These are phyloP conservation scores for Acanthochromis polyacanthus DNA, from an alignment of 2,113 vertebrate genomes.

Conservation along the genomic window DNA sequence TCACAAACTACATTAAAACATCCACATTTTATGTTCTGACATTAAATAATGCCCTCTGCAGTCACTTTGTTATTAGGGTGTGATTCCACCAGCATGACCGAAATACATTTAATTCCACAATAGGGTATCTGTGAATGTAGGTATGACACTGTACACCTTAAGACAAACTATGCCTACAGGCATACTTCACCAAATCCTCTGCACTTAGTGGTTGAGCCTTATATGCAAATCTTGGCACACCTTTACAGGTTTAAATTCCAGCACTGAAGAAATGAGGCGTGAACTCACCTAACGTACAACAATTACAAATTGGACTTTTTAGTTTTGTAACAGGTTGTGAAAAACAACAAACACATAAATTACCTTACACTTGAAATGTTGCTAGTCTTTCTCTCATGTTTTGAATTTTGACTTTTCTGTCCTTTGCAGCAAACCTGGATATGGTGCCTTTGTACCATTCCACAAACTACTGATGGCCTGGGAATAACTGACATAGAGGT, in stretches of 20 bases:
- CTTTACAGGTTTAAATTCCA: not conserved
- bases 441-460: slow-evolving; percentile 83
- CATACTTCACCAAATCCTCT: not conserved
- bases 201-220: not conserved
- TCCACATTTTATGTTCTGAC: too few species aligned
- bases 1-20: not conserved
- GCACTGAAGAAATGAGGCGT: not conserved
- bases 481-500: slow-evolving; percentile 72
- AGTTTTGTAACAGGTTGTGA: not conserved
- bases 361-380: not conserved
- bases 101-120: not conserved
- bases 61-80: too few species aligned
- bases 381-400: not conserved
- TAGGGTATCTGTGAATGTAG: not conserved
- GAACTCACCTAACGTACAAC: not conserved
- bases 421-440: slow-evolving; percentile 78
- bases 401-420: slow-evolving; percentile 7
- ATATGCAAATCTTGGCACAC: slow-evolving; percentile 39
- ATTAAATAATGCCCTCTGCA: too few species aligned
- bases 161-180: not conserved
- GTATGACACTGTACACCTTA: not conserved
- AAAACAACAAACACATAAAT: not conserved
- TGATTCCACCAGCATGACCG: too few species aligned
- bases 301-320: not conserved
- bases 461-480: slow-evolving; percentile 86